These are phyloP conservation scores for Sebastes nivosus DNA, from an alignment of 2,797 vertebrate genomes.

Conservation along the genomic window DNA sequence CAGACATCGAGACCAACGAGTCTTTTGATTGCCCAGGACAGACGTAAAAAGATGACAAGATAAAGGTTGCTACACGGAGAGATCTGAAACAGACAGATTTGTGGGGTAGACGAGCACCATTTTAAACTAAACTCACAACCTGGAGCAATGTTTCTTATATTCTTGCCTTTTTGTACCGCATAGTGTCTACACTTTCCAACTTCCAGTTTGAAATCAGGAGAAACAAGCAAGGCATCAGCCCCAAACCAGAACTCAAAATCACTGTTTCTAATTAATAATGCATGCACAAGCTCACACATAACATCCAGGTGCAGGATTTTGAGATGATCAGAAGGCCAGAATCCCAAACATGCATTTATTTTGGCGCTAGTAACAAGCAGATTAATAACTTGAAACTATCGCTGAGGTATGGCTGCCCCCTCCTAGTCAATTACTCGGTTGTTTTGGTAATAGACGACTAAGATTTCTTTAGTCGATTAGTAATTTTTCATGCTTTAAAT, in stretches of 20 bases:
- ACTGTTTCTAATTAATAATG: neutral
- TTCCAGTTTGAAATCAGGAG: neutral
- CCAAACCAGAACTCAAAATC: neutral
- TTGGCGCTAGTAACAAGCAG: neutral
- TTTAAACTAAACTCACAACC: neutral
- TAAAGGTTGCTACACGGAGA: neutral
- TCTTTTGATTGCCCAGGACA: neutral
- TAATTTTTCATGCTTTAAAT: too few relatives aligned
- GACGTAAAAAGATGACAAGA: neutral
- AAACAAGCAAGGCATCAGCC: neutral
- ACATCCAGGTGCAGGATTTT: neutral
- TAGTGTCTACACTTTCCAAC: neutral
- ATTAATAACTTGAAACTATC: neutral
- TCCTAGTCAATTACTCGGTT: too few relatives aligned
- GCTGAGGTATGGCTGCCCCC: neutral
- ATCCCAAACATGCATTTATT: neutral
- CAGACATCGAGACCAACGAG: constrained; percentile 17
- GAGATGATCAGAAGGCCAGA: neutral
- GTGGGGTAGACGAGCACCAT: neutral
- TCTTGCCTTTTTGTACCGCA: neutral
- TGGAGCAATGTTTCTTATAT: neutral
- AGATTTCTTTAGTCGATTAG: too few relatives aligned
- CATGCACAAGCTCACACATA: neutral
- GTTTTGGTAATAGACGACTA: too few relatives aligned
- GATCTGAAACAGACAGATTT: neutral